A percentile compares a stretch with the other conserved stretches of the same genome.
Conservation (phyloP, 2,888 invertebrate genomes). For the Brenthis ino region DNA sequence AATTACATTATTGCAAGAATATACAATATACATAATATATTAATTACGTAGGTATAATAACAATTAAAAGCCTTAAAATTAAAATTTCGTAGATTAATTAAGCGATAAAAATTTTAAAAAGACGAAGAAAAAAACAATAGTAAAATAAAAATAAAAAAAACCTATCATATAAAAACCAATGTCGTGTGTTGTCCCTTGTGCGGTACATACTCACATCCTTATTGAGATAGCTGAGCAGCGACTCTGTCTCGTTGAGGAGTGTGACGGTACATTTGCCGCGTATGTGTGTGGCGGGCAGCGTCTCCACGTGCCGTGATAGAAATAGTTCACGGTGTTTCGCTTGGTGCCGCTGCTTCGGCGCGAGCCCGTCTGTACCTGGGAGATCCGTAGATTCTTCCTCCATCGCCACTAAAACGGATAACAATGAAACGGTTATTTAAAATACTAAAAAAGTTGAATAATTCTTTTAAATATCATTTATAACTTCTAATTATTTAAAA, state of each 20-base stretch:
- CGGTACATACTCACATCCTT: constrained; percentile 91
- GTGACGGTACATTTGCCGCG: constrained; percentile 99
- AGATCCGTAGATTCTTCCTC: constrained; percentile 85
- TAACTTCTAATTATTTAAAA: no score
- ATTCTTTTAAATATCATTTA: no score
- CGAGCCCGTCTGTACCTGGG: constrained; percentile 85
- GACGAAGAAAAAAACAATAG: background rate
- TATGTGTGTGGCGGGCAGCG: constrained; percentile 98
- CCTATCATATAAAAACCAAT: background rate
- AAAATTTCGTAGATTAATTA: no score
- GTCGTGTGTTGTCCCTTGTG: constrained; percentile 7
- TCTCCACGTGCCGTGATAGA: constrained; percentile 98
- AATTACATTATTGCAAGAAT: no score
- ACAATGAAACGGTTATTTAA: background rate
- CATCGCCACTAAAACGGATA: constrained; percentile 84
- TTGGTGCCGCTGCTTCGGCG: constrained; percentile 95
- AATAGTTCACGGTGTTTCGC: constrained; percentile 99
- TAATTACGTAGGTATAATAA: no score
- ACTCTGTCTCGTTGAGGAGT: constrained; percentile 99
- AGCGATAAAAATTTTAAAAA: background rate
- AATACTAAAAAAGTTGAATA: background rate
- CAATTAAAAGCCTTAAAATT: no score
- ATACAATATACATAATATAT: no score
- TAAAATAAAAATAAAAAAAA: background rate
- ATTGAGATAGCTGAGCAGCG: constrained; percentile 96